Base-by-base conservation (phyloP, 2,888 invertebrate genomes). In the Gisinianus flammeolus region DNA sequence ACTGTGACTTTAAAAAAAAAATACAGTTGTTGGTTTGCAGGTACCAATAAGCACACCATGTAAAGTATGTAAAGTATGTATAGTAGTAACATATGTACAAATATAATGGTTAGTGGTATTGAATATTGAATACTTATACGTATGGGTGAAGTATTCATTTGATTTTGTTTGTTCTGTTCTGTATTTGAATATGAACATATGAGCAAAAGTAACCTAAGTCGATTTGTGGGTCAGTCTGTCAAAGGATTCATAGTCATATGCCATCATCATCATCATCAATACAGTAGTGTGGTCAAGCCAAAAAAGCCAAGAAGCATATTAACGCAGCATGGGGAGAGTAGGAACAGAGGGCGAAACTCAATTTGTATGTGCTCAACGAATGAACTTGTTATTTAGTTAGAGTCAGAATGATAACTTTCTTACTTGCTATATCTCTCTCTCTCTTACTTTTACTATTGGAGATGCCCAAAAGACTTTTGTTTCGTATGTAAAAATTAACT, bases 161-260 rank as follows among this genome's bases (percentile, higher is more conserved):
- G 12, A 44, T 44, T 44, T 12, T 44, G 44, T 44, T 6, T n/a
- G n/a, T n/a, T n/a, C n/a, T n/a, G n/a, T n/a, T n/a, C n/a, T n/a
- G n/a, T n/a, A n/a, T n/a, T n/a, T n/a, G n/a, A n/a, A n/a, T n/a
- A n/a, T n/a, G n/a, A n/a, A n/a, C n/a, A n/a, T n/a, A n/a, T n/a
- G n/a, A n/a, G n/a, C 6, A 54, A 58, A 19, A 72, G 6, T 2
- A 56, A 54, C 12, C 28, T 33, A 74, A 74, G 74, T 74, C 74
- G 74, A 74, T 74, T 74, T 74, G 64, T 74, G 66, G 74, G 74
- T 74, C 74, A 74, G 35, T 72, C 66, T 54, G 62, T 52, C 56
- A 71, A 44, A 44, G 19, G 44, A 44, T 44, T 44, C 19, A 44
- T 44, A 44, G 12, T 44, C 44, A 44, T 44, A n/a, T n/a, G 62